A percentile compares a stretch with the other conserved stretches of the same genome.
Evolutionary conservation across 2,888 invertebrate species (phyloP).

Genomic region (Epinotia ramella): DNA sequence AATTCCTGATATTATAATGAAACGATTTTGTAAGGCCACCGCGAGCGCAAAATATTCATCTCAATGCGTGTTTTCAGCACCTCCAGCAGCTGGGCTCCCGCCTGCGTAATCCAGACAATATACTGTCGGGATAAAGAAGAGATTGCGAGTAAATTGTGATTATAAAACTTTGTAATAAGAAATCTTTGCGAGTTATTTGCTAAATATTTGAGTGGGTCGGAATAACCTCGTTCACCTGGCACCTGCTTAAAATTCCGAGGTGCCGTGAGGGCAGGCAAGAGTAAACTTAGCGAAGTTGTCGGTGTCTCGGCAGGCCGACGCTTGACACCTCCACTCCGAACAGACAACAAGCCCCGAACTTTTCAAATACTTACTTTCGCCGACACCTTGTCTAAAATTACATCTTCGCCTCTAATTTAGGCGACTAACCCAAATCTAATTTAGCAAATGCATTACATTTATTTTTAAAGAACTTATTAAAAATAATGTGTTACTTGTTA

Average conservation of each 20-base stretch:
- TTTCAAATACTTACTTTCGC: constrained; percentile 60
- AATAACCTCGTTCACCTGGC: constrained; percentile 73
- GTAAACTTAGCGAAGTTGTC: constrained; percentile 65
- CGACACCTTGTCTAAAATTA: constrained; percentile 43
- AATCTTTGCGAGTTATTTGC: constrained; percentile 64
- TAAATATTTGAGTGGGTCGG: constrained; percentile 70
- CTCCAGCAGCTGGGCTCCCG: constrained; percentile 26
- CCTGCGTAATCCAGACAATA: constrained; percentile 35
- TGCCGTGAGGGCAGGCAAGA: constrained; percentile 64
- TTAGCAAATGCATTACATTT: constrained; percentile 22
- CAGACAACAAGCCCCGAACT: constrained; percentile 67
- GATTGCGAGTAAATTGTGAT: constrained; percentile 46
- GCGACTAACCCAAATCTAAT: constrained; percentile 34
- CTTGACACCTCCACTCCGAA: constrained; percentile 66
- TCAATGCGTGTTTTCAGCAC: constrained; percentile 27
- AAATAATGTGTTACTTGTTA: background rate
- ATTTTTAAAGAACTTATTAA: background rate
- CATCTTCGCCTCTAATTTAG: constrained; percentile 34
- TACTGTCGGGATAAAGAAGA: constrained; percentile 35
- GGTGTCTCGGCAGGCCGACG: constrained; percentile 48
- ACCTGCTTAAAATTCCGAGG: constrained; percentile 77
- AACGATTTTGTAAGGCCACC: constrained; percentile 6
- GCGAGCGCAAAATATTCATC: constrained; percentile 22
- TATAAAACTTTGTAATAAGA: constrained; percentile 61
- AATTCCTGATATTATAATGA: constrained; percentile 15